These are phyloP conservation scores for Leptopilina boulardi DNA, from an alignment of 1,140 invertebrate species.

Conservation along the genomic window DNA sequence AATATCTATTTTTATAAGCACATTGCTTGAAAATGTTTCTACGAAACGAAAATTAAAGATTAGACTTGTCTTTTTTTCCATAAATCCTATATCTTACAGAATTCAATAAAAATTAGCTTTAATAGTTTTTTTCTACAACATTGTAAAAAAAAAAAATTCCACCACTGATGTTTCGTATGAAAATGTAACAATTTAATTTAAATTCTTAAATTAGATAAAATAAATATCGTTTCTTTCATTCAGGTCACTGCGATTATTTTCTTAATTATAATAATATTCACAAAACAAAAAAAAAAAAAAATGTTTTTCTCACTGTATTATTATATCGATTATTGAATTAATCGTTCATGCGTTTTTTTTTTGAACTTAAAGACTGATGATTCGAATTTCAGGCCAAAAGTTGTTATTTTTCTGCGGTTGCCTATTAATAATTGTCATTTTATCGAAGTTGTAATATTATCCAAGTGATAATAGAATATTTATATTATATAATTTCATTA, in stretches of 20 bases:
- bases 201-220: constrained; percentile 8
- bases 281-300: no score
- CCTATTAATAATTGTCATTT: neutral
- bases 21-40: no score
- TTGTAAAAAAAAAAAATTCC: constrained; percentile 24
- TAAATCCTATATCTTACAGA: no score
- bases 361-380: neutral
- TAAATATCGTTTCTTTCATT: constrained; percentile 11
- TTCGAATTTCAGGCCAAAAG: neutral
- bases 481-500: neutral
- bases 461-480: neutral
- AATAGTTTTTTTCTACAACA: constrained; percentile 5
- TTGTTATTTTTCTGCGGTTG: neutral
- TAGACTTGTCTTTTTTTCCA: constrained; percentile 19
- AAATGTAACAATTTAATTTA: constrained; percentile 19
- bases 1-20: no score
- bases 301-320: neutral
- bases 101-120: neutral
- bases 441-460: neutral
- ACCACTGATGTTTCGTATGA: neutral
- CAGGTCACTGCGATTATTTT: neutral
- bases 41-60: no score
- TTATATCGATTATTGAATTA: neutral
- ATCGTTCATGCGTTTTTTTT: neutral
- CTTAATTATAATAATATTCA: constrained; percentile 14